Evolutionary conservation across 2,888 invertebrate genomes (phyloP).

Genomic region (Meiosimyza decipiens): DNA sequence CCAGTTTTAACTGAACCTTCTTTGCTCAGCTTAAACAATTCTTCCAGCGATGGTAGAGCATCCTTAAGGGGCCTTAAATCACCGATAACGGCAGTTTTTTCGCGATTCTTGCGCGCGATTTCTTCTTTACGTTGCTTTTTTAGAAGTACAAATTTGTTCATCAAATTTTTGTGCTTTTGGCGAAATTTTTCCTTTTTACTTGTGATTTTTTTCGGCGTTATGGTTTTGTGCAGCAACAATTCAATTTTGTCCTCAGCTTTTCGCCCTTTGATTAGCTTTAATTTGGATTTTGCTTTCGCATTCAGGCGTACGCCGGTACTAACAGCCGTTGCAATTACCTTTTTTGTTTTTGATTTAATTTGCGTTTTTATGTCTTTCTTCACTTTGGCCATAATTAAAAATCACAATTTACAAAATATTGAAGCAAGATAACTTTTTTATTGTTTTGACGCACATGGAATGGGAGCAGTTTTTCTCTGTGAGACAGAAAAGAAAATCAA

Average conservation of each 20-base stretch:
- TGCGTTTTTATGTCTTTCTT: conserved; percentile 51
- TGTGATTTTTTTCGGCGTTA: conserved; percentile 50
- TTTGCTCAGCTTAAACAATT: conserved; percentile 56
- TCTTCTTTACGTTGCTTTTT: conserved; percentile 58
- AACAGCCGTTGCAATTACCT: conserved; percentile 42
- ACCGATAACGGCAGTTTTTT: conserved; percentile 58
- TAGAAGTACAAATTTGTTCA: conserved; percentile 56
- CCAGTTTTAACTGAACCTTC: conserved; percentile 48
- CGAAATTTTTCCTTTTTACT: conserved; percentile 61
- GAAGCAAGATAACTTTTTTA: too few relatives aligned
- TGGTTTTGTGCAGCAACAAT: conserved; percentile 55
- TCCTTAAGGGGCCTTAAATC: conserved; percentile 61
- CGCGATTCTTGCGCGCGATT: conserved; percentile 54
- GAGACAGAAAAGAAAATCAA: too few relatives aligned
- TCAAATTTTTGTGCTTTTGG: conserved; percentile 57
- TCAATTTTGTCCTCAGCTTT: conserved; percentile 39
- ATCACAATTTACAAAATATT: not conserved
- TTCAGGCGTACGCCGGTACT: not conserved
- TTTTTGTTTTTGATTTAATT: conserved; percentile 48
- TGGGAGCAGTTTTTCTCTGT: too few relatives aligned
- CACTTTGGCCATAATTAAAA: conserved; percentile 46
- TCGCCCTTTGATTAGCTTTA: conserved; percentile 32
- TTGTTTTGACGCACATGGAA: too few relatives aligned
- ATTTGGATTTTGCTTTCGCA: conserved; percentile 23
- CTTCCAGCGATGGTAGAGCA: conserved; percentile 62